A percentile compares a stretch with the other conserved stretches of the same genome.
Conservation (phyloP, 2,888 invertebrate genomes). For the Acanthosoma haemorrhoidale region DNA sequence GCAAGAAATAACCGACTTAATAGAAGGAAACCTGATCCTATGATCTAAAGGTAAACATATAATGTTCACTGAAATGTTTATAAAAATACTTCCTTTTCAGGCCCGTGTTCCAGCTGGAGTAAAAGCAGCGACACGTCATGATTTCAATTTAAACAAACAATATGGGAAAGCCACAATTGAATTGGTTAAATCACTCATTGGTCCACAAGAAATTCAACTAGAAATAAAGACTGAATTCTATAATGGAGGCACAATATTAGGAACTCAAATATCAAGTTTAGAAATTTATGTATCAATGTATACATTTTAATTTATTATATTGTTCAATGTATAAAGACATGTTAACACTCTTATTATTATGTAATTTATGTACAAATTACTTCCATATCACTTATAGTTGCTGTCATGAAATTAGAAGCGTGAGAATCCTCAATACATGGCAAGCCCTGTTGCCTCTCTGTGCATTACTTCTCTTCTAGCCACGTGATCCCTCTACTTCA, state of each 20-base stretch:
- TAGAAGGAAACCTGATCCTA: no score
- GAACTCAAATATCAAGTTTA: conserved; percentile 78
- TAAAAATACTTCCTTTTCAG: no score
- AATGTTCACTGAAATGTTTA: no score
- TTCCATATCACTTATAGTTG: no score
- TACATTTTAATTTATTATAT: conserved; percentile 55
- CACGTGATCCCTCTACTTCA: no score
- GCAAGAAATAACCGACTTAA: no score
- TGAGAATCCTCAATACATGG: no score
- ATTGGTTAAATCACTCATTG: conserved; percentile 65
- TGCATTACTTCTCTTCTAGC: no score
- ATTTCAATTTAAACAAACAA: conserved; percentile 52
- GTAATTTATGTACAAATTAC: no score
- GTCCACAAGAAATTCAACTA: conserved; percentile 86
- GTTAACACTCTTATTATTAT: background rate
- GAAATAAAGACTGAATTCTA: conserved; percentile 73
- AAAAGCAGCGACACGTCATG: conserved; percentile 45
- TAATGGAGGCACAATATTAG: conserved; percentile 64
- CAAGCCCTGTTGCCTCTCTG: no score
- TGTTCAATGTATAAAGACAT: background rate
- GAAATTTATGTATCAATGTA: conserved; percentile 81
- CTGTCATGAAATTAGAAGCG: no score
- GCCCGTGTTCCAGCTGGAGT: conserved; percentile 60
- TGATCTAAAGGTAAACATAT: no score
- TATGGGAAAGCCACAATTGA: conserved; percentile 71